phyloP scores from a whole-genome alignment of 2,113 vertebrate genomes.

The Sphyrna mokarran region DNA sequence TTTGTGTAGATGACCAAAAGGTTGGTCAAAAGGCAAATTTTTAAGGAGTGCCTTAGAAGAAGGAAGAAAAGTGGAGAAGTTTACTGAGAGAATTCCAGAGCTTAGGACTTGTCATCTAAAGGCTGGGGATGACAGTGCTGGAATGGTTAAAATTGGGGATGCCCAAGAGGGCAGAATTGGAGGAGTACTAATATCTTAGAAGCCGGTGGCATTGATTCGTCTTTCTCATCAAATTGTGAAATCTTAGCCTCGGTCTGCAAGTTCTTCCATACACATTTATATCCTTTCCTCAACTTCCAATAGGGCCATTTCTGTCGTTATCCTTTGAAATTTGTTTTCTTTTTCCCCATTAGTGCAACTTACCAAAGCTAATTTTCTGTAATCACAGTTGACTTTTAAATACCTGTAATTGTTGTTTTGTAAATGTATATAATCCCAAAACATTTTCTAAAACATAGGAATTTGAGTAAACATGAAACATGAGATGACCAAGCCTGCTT shows the following conservation, averaged over 20 bases:
- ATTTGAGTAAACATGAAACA: background rate
- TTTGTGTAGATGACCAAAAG: background rate
- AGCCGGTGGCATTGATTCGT: background rate
- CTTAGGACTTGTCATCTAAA: background rate
- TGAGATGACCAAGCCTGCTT: background rate
- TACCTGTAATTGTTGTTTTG: background rate
- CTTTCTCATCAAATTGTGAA: background rate
- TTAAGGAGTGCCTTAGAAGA: background rate
- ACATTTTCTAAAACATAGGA: background rate
- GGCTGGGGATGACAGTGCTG: background rate
- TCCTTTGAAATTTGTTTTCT: background rate
- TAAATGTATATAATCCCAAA: background rate
- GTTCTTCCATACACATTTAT: background rate
- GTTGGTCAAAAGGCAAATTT: background rate
- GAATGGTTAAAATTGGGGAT: background rate
- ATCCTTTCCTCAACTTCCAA: background rate
- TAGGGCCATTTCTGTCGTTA: background rate
- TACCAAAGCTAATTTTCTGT: constrained; percentile 1
- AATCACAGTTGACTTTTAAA: background rate
- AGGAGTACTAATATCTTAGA: no score
- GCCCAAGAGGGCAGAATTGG: background rate
- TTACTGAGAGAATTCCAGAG: background rate
- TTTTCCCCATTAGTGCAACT: no score
- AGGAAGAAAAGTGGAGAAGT: background rate
- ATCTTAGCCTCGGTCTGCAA: background rate